Evolutionary conservation across 2,797 vertebrate species (phyloP).

Genomic region (Octomys mimax): DNA sequence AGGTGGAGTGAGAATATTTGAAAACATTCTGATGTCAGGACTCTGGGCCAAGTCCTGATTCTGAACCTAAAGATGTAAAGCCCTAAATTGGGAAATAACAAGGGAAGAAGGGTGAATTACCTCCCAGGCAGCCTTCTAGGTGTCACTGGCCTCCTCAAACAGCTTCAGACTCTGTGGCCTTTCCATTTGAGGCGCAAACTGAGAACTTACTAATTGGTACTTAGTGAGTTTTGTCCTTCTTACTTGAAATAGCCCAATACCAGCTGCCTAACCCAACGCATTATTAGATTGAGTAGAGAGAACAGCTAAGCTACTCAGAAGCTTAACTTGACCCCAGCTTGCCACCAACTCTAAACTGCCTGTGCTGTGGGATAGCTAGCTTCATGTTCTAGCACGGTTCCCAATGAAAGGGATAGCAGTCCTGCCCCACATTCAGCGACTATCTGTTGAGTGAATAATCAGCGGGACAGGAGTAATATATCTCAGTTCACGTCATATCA

Average conservation of each 20-base stretch:
- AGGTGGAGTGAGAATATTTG: background rate
- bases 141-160: background rate
- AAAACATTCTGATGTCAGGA: slow-evolving; percentile 51
- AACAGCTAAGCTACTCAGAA: background rate
- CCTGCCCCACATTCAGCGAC: background rate
- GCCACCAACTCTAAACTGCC: background rate
- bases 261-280: background rate
- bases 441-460: background rate
- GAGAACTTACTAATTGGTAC: background rate
- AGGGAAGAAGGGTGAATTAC: background rate
- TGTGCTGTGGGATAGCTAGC: background rate
- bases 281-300: background rate
- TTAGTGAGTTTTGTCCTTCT: background rate
- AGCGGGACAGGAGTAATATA: background rate
- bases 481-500: background rate
- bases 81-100: background rate
- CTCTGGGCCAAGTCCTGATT: slow-evolving; percentile 41
- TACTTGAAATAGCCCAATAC: background rate
- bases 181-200: background rate
- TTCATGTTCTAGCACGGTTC: background rate
- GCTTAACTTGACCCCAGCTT: background rate
- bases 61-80: slow-evolving; percentile 6
- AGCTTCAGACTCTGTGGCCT: background rate
- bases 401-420: background rate
- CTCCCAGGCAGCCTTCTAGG: background rate